phyloP scores from a whole-genome alignment of 2,797 vertebrate genomes.

The Dermochelys coriacea region DNA sequence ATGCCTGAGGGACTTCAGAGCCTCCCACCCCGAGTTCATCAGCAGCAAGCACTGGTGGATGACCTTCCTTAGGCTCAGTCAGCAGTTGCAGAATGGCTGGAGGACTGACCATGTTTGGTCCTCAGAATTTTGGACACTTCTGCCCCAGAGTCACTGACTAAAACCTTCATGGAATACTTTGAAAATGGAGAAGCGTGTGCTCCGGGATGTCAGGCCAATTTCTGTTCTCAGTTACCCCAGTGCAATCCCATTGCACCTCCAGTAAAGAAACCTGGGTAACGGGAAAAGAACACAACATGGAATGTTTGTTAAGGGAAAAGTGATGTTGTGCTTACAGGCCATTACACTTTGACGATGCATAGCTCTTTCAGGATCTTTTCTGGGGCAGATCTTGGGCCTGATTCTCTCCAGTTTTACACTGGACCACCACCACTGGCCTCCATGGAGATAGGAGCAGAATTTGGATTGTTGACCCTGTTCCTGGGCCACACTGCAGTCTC shows the following conservation, averaged over 20 bases:
- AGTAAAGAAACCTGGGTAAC: slow-evolving; percentile 11
- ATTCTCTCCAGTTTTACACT: not conserved
- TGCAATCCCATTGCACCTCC: not conserved
- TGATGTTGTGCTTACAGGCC: not conserved
- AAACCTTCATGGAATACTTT: not conserved
- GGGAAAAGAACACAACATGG: not conserved
- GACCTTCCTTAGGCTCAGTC: not conserved
- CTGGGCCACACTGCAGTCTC: not conserved
- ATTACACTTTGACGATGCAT: not conserved
- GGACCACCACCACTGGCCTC: not conserved
- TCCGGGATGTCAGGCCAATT: not conserved
- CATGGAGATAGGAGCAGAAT: fast-evolving
- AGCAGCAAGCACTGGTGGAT: not conserved
- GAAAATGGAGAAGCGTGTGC: not conserved
- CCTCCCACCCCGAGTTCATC: not conserved
- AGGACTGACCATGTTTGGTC: not conserved
- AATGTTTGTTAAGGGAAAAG: slow-evolving; percentile 2
- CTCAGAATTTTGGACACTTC: not conserved
- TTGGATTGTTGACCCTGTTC: not conserved
- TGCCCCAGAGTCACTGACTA: not conserved
- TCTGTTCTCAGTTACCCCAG: not conserved
- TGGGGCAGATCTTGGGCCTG: not conserved
- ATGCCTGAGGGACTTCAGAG: not conserved
- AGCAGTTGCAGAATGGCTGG: not conserved
- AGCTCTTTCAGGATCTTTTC: not conserved